Percentiles rank a stretch among this genome's conserved stretches.
phyloP scores from a whole-genome alignment of 2,797 vertebrate genomes.

The Enteromius mattozi region DNA sequence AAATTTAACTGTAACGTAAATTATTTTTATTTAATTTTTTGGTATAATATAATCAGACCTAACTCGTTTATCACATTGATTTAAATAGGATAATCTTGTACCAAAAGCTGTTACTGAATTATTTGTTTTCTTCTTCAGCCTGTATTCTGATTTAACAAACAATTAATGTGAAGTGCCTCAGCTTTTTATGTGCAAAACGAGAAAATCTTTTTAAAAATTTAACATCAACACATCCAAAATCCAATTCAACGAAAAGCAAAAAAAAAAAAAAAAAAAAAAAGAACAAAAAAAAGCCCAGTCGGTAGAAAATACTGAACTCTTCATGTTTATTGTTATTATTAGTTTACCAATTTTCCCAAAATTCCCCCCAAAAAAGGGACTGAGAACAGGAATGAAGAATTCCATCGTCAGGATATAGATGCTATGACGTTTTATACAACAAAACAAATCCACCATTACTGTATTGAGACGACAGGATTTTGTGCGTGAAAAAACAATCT shows the following conservation, averaged over 20 bases:
- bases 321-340: neutral
- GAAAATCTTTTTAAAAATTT: too few species aligned
- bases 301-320: neutral
- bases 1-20: neutral
- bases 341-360: slow-evolving; percentile 18
- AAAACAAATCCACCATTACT: slow-evolving; percentile 33
- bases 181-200: too few species aligned
- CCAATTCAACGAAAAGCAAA: too few species aligned
- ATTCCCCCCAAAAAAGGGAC: slow-evolving; percentile 43
- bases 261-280: too few species aligned
- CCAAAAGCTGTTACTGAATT: too few species aligned
- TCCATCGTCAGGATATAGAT: slow-evolving; percentile 11
- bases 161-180: too few species aligned
- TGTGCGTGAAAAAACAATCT: slow-evolving; percentile 32
- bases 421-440: slow-evolving; percentile 33
- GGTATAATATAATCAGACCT: neutral
- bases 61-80: neutral
- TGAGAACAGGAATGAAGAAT: neutral
- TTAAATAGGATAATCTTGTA: neutral
- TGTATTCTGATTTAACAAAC: too few species aligned
- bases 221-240: too few species aligned
- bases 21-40: too few species aligned
- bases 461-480: slow-evolving; percentile 26
- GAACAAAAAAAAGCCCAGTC: too few species aligned
- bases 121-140: too few species aligned